Percentiles rank a stretch among this genome's conserved stretches.
These are phyloP conservation scores for Acanthurus lineatus DNA, from an alignment of 2,797 vertebrate species.

Conservation along the genomic window DNA sequence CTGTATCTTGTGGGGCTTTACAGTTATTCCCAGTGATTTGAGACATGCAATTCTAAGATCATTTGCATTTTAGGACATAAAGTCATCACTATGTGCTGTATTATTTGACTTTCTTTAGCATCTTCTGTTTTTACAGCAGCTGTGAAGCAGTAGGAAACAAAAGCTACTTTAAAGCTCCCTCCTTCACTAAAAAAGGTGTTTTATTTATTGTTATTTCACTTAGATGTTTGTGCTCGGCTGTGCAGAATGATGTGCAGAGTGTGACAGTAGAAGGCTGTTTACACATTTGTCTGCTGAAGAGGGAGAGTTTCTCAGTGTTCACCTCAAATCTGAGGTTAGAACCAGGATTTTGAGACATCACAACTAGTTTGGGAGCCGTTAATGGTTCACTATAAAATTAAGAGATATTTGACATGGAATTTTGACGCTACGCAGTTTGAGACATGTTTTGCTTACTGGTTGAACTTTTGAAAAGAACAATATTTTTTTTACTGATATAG, in stretches of 20 bases:
- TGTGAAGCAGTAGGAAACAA: neutral
- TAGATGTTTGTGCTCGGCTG: neutral
- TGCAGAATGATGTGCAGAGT: neutral
- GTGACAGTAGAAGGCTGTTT: neutral
- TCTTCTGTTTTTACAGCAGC: slow-evolving; percentile 9
- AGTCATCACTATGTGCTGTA: neutral
- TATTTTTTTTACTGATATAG: neutral
- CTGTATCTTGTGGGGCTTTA: slow-evolving; percentile 29
- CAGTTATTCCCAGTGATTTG: slow-evolving; percentile 23
- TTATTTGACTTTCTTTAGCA: neutral
- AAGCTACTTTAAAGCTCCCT: neutral
- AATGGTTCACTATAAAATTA: neutral
- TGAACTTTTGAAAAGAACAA: neutral
- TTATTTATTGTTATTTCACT: neutral
- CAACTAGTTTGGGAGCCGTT: neutral
- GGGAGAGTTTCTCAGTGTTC: neutral
- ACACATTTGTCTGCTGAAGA: neutral
- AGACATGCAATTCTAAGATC: slow-evolving; percentile 6
- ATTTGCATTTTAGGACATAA: slow-evolving; percentile 29
- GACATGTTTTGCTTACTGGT: neutral
- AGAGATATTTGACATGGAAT: neutral
- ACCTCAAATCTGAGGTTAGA: neutral
- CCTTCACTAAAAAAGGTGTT: neutral
- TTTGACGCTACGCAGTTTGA: neutral
- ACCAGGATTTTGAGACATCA: neutral